Conservation (phyloP, 2,113 vertebrate species). For the Hydrochoerus hydrochaeris region DNA sequence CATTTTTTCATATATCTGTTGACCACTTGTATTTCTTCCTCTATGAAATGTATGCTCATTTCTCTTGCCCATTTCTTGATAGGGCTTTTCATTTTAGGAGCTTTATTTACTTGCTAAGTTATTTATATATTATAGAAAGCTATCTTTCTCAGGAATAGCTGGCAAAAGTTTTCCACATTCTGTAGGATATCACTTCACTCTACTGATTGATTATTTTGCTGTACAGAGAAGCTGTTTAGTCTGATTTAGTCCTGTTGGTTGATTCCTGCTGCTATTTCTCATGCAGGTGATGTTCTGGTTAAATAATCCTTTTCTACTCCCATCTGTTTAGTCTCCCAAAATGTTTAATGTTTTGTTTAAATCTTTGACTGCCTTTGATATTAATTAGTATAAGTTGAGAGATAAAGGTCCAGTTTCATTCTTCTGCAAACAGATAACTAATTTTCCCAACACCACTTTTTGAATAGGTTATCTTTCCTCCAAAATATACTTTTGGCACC, state of each 20-base stretch:
- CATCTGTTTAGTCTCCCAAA: not conserved
- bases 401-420: not conserved
- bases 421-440: not conserved
- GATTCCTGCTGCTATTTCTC: not conserved
- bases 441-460: not conserved
- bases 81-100: not conserved
- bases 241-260: not conserved
- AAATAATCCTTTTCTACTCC: not conserved
- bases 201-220: not conserved
- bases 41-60: not conserved
- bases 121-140: not conserved
- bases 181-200: not conserved
- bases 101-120: not conserved
- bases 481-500: not conserved
- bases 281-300: not conserved
- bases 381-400: not conserved
- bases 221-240: not conserved
- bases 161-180: not conserved
- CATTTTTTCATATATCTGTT: not conserved
- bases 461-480: not conserved
- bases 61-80: not conserved
- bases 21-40: not conserved
- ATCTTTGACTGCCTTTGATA: not conserved
- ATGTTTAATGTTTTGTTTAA: not conserved
- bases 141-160: not conserved